Evolutionary conservation across 2,888 invertebrate genomes (phyloP), one percentile per base, ranked within the genome.

Genomic region (Drosophila sordidula): DNA sequence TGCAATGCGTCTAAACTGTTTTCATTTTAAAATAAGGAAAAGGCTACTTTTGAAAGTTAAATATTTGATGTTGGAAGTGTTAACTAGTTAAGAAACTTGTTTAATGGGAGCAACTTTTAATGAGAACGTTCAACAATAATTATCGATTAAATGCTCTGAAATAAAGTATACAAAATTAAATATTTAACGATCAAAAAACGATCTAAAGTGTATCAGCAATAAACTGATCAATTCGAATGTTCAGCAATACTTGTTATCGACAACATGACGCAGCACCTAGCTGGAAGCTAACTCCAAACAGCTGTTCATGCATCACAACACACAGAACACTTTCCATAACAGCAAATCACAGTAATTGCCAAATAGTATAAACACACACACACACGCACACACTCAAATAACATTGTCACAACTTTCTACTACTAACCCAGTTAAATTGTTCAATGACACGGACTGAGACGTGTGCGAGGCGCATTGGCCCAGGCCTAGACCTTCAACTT

Each of bases 361-460:
- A 73, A 75, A 71, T 66, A 45, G 61, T 49, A 54, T 59, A 54
- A 51, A 55, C 42, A 41, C 34, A 64, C 38, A 47, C 16, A 50
- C 39, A 47, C 26, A 34, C 22, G 32, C n/a, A 47, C 29, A 51
- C 22, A 38, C 14, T 46, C 8, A 38, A n/a, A 39, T 32, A 25
- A 65, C 66, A 67, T 62, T 84, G 73, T 75, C 56, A 54, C 68
- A 78, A 87, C 82, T 83, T 83, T 83, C 82, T 87, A 73, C 58
- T 49, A 73, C 78, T 81, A 87, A 85, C 88, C 82, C 72, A 83
- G 78, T 78, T 81, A 78, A 75, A 59, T 52, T 66, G 67, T 75
- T 76, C 80, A 80, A 76, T 76, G 78, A 58, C 61, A 78, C 63
- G 66, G 62, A 47, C 45, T 29, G 29, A 41, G 46, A 61, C 32